These are phyloP conservation scores for Puntigrus tetrazona DNA, from an alignment of 2,113 vertebrate genomes.

Conservation along the genomic window DNA sequence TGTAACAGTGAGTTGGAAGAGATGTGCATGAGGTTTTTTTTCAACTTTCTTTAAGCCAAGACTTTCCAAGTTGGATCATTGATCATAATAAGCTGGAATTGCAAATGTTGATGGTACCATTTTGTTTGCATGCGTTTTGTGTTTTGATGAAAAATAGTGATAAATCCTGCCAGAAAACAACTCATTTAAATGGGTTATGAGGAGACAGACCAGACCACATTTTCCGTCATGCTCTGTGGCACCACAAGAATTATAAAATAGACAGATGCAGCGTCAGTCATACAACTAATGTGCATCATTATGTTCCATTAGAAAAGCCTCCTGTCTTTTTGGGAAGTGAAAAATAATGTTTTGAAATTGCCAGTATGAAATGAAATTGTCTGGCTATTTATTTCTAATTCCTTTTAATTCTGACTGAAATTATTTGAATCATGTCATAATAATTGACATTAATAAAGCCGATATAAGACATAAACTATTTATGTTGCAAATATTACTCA, in stretches of 20 bases:
- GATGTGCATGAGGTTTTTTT: neutral
- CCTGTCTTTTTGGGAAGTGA: neutral
- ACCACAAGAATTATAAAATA: neutral
- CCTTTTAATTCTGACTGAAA: neutral
- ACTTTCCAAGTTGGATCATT: neutral
- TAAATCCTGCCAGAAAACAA: conserved; percentile 1
- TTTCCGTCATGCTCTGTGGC: neutral
- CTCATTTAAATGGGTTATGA: neutral
- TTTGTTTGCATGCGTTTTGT: neutral
- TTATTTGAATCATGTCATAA: neutral
- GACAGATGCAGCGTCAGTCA: neutral
- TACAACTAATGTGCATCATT: neutral
- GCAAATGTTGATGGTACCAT: neutral
- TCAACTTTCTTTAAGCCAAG: neutral
- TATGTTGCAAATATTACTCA: neutral
- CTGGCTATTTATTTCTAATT: neutral
- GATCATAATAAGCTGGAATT: neutral
- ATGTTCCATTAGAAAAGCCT: neutral
- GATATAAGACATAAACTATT: neutral
- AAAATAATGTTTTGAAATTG: too few species aligned
- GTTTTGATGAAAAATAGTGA: neutral
- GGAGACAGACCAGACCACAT: neutral
- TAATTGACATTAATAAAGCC: neutral
- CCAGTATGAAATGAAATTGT: neutral
- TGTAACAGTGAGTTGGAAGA: neutral